Percentiles rank a stretch among this genome's conserved stretches.
phyloP scores from a whole-genome alignment of 2,797 vertebrate genomes.

The Sylvia borin region DNA sequence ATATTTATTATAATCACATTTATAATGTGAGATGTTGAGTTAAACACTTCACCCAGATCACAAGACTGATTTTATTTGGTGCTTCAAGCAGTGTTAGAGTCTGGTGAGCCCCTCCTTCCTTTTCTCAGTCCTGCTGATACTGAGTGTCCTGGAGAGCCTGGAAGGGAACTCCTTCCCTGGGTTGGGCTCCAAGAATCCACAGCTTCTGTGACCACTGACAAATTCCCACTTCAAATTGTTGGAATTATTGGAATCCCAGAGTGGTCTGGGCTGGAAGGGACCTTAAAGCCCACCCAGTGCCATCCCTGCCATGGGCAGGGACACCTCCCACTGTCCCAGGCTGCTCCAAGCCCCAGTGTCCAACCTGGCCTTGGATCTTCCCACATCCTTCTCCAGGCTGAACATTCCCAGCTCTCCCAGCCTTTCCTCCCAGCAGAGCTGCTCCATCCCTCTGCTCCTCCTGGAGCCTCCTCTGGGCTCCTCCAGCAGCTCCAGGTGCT shows the following conservation, averaged over 20 bases:
- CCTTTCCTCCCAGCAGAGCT: not conserved
- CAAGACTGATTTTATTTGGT: not conserved
- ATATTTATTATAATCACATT: not conserved
- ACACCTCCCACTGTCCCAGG: not conserved
- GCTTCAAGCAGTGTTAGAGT: not conserved
- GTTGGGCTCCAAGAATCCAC: not conserved
- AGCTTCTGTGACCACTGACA: not conserved
- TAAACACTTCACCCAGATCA: not conserved
- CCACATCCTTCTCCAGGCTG: not conserved
- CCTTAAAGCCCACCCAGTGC: too few relatives aligned
- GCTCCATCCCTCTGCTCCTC: not conserved
- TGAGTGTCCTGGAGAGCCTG: not conserved
- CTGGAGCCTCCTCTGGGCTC: not conserved
- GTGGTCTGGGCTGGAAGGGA: not conserved
- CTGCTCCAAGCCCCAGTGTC: not conserved
- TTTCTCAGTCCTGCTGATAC: not conserved
- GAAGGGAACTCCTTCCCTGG: not conserved
- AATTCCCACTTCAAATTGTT: not conserved
- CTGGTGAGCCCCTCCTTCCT: not conserved
- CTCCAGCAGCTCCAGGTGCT: not conserved
- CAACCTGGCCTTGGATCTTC: not conserved
- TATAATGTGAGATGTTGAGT: not conserved
- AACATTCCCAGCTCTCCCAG: not conserved
- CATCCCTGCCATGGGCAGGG: not conserved
- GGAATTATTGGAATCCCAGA: not conserved